Base-by-base conservation (phyloP, 1,140 invertebrate genomes). In the Macrosteles quadrilineatus region DNA sequence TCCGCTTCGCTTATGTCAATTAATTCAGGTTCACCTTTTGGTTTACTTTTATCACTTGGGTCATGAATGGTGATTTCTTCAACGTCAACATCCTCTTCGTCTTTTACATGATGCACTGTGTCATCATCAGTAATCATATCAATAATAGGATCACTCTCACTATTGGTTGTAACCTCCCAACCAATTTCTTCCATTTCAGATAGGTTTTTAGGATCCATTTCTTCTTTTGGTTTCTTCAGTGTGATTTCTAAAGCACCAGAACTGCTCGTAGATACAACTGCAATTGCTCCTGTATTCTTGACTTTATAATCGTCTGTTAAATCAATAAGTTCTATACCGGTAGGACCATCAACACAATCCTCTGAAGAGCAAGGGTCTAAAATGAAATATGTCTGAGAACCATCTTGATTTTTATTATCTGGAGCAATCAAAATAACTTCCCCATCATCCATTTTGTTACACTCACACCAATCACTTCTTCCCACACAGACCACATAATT, bases 101-200 rank as follows among this genome's bases (percentile, higher is more conserved):
- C 55, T n/a, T 59, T 59, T 6, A 27, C 12, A 59, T 25, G 12
- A 27, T 29, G 21, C 23, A 30, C 4, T 19, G 21, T 19, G 21
- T 50, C 27, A 59, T 59, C 55, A 59, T 59, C 55, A 30, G 12
- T 30, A 59, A 59, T 59, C 11, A 59, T 59, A 11, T 59, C 55
- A 36, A 36, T 9, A 9, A 12, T 59, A 14, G 12, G 2, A 29
- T 4, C 27, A 21, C 55, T 27, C 2, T 30, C 9, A 21, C 47
- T 27, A 14, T 29, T 29, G 6, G 47, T 53, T 53, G 11, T 53
- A n/a, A 4, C 19, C 2, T 14, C 21, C 27, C 14, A 14, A 27
- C 55, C 25, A 59, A 6, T 59, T 50, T 19, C 4, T 21, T 50
- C 14, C 4, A 11, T 50, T 50, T 21, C 47, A 9, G 47, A 4